Evolutionary conservation across 2,888 invertebrate genomes (phyloP), one percentile per base, ranked within the genome.

Genomic region (Schrankia costaestrigalis): DNA sequence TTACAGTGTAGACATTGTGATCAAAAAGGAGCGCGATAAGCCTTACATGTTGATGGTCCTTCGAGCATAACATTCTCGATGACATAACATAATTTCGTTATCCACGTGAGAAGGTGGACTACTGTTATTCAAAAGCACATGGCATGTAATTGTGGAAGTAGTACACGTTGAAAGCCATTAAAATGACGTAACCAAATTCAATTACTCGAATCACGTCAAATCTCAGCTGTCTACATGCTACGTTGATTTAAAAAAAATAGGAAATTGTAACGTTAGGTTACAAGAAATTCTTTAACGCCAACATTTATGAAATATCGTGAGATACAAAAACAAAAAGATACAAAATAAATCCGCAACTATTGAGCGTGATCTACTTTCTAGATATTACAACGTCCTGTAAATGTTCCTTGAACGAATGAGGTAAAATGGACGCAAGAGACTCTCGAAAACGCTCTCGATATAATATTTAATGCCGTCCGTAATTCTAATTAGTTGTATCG

Each of bases 141-240:
- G 19, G 26, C 30, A 30, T 33, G 33, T 30, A 30, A 39, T 34
- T 27, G 41, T 49, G 34, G 43, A 57, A 50, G 47, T 49, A 43
- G 49, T 41, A 54, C 48, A 37, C 45, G 41, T 28, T 51, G 46
- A 45, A 54, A 45, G 30, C 21, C n/a, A 46, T 25, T 35, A 35
- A 32, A 34, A 19, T 57, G 51, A 55, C 49, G 47, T 46, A 54
- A 53, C 45, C 34, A 26, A 25, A 42, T 45, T 58, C 46, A 53
- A 63, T 61, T 48, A 55, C 56, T 43, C 31, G 47, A 38, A 56
- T 50, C 54, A 63, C 54, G 57, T 42, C 34, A 53, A 58, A 58
- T 59, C 57, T 54, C 56, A 55, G 51, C 51, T 57, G 59, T 52
- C 30, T 41, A 41, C 57, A 62, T 56, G 64, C 59, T 47, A 59